phyloP scores from a whole-genome alignment of 2,113 vertebrate genomes.

The Pseudorectes ferrugineus region DNA sequence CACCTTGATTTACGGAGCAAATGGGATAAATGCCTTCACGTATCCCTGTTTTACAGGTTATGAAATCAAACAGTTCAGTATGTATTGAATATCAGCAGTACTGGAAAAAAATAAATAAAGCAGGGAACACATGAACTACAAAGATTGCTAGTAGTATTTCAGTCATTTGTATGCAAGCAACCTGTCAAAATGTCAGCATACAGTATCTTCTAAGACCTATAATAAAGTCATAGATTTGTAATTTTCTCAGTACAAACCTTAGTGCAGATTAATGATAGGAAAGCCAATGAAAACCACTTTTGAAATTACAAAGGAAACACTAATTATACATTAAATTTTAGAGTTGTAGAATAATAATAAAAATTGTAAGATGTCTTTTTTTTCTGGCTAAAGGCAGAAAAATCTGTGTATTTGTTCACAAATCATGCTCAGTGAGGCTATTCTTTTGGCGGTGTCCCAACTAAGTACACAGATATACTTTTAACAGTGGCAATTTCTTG shows the following conservation, averaged over 20 bases:
- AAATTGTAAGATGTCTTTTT: not conserved
- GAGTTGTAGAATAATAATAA: not conserved
- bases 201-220: not conserved
- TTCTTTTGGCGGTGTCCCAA: not conserved
- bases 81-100: not conserved
- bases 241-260: not conserved
- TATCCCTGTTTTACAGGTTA: not conserved
- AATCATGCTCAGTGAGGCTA: not conserved
- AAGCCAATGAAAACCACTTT: not conserved
- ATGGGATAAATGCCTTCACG: not conserved
- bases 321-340: not conserved
- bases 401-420: not conserved
- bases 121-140: not conserved
- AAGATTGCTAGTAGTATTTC: not conserved
- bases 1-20: not conserved
- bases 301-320: not conserved
- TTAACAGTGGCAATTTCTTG: not conserved
- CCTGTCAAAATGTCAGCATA: constrained; percentile 12
- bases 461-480: not conserved
- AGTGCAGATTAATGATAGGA: not conserved
- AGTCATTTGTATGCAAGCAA: constrained; percentile 10
- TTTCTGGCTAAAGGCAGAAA: not conserved
- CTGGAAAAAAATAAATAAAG: not conserved
- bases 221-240: not conserved
- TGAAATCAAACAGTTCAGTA: not conserved